A percentile compares a stretch with the other conserved stretches of the same genome.
Evolutionary conservation across 2,888 invertebrate genomes (phyloP).

Genomic region (Girardia tigrina): DNA sequence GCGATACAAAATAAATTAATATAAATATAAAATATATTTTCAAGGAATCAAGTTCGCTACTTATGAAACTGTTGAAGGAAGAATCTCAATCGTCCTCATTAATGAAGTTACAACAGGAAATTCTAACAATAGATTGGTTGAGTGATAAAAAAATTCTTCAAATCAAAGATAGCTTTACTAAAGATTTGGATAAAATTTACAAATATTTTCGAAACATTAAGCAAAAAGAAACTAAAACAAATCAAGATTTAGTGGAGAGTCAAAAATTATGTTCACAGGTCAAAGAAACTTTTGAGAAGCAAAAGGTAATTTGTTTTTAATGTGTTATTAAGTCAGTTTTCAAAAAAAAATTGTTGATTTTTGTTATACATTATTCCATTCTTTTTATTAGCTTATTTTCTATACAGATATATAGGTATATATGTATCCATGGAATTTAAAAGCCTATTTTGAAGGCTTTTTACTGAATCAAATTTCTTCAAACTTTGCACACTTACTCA

Average conservation of each 20-base stretch:
- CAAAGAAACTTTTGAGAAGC: neutral
- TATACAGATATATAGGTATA: too few relatives aligned
- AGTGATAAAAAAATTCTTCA: conserved; percentile 1
- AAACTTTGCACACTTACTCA: too few relatives aligned
- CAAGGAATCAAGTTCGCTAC: neutral
- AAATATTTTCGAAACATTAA: neutral
- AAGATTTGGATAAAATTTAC: conserved; percentile 1
- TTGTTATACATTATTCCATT: too few relatives aligned
- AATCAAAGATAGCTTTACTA: conserved; percentile 7
- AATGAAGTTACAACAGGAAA: conserved; percentile 5
- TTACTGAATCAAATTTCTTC: too few relatives aligned
- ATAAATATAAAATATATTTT: too few relatives aligned
- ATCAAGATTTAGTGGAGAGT: neutral
- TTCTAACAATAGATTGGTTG: neutral
- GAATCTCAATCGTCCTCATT: neutral
- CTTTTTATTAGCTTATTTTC: too few relatives aligned
- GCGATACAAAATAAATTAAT: too few relatives aligned
- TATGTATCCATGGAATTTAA: too few relatives aligned
- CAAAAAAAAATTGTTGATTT: too few relatives aligned
- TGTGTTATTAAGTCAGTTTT: too few relatives aligned
- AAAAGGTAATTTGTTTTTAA: conserved; percentile 16
- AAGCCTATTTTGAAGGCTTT: too few relatives aligned
- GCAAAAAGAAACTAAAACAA: neutral
- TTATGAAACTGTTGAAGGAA: neutral
- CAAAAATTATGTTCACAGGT: neutral